Evolutionary conservation across 2,888 invertebrate genomes (phyloP), one percentile per base, ranked within the genome.

Genomic region (Tupiocoris notatus): DNA sequence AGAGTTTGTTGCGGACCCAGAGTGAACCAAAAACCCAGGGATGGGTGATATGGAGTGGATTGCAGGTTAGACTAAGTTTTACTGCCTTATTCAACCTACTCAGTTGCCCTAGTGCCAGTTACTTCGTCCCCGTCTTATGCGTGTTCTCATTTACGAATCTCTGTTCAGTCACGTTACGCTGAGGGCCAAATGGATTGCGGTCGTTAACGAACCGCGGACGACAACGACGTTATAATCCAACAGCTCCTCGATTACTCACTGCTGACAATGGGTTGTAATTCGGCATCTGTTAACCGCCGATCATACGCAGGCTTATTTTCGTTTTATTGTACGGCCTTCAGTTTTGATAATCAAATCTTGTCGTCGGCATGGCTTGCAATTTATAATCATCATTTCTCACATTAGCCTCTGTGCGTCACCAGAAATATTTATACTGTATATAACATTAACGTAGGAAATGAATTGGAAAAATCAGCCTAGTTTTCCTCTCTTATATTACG

Each of bases 121-220:
- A 3, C 39, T 39, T 12, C 39, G 3, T 39, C 12, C 12, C 12
- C 39, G 6, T 39, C 39, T 39, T 39, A 12, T 39, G 39, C 39
- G 39, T 39, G 39, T 39, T 39, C 39, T 12, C 39, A n/a, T 12
- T 39, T 39, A 39, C 39, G 39, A 7, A 3, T 39, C 39, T 39
- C 39, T 39, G 6, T 7, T 3, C 39, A 7, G 6, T 3, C 6
- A 39, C 39, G 39, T 39, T 39, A 12, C 12, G 12, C 39, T 39
- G 39, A 39, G 39, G 39, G 65, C 23, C 65, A 65, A 65, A 65
- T 65, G 65, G 65, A 39, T 39, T 18, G 39, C 21, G 65, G 64
- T 64, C 64, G 25, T 65, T 39, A 65, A 65, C 65, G 20, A 65
- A 65, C 65, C 39, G 2, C 65, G 20, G 12, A 65, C 39, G 12